These are phyloP conservation scores for Pyrgus malvae DNA, from an alignment of 2,888 invertebrate species.

Conservation along the genomic window DNA sequence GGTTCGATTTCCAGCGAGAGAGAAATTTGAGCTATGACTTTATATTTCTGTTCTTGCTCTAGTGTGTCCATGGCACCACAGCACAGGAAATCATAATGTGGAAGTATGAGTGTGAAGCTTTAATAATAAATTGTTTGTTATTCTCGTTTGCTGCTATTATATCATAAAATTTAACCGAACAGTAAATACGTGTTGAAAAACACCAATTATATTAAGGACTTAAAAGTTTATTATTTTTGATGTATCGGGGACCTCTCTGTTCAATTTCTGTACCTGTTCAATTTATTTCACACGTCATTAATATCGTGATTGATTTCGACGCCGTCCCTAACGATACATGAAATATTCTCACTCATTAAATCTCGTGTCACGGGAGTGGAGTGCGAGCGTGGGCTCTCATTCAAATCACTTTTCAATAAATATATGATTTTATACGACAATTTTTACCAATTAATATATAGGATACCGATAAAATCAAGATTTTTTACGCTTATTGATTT, in stretches of 20 bases:
- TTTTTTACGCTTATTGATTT: too few species aligned
- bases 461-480: background rate
- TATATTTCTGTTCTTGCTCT: too few species aligned
- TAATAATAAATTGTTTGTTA: too few species aligned
- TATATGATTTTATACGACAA: slow-evolving; percentile 39
- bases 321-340: slow-evolving; percentile 74
- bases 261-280: slow-evolving; percentile 55
- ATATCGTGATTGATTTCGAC: slow-evolving; percentile 76
- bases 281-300: slow-evolving; percentile 74
- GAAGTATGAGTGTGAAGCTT: too few species aligned
- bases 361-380: slow-evolving; percentile 60
- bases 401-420: slow-evolving; percentile 64
- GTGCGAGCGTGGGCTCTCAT: slow-evolving; percentile 58
- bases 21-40: too few species aligned
- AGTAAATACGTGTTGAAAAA: background rate
- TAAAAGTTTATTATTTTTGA: slow-evolving; percentile 6
- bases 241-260: slow-evolving; percentile 4
- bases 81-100: too few species aligned
- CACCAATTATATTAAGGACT: background rate
- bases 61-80: too few species aligned
- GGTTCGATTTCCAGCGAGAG: too few species aligned
- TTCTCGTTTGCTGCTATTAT: too few species aligned
- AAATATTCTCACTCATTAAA: slow-evolving; percentile 77
- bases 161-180: too few species aligned
- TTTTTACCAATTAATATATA: background rate